Percentiles rank a stretch among this genome's conserved stretches.
phyloP scores from a whole-genome alignment of 2,113 vertebrate species.

The Eidolon helvum region DNA sequence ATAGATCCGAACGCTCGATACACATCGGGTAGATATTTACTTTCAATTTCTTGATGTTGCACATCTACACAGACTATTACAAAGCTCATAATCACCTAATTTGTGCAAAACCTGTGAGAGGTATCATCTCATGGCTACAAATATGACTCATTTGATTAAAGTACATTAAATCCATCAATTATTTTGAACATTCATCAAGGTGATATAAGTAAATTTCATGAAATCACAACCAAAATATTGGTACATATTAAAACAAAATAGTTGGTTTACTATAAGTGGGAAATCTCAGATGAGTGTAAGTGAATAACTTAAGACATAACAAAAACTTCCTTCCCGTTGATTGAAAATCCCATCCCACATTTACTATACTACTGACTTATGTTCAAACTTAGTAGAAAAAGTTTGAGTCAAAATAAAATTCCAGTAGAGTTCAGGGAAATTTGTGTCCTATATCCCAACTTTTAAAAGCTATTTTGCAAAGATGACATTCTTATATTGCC shows the following conservation, averaged over 20 bases:
- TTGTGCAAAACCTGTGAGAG: not conserved
- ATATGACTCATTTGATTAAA: not conserved
- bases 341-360: not conserved
- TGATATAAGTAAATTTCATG: not conserved
- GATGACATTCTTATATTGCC: not conserved
- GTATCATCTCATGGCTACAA: not conserved
- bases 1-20: not conserved
- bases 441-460: not conserved
- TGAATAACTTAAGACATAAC: not conserved
- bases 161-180: not conserved
- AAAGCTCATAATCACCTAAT: not conserved
- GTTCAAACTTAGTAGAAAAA: not conserved
- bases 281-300: not conserved
- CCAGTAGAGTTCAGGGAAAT: not conserved
- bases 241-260: not conserved
- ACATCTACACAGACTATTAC: not conserved
- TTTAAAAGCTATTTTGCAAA: slow-evolving; percentile 17
- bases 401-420: not conserved
- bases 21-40: not conserved
- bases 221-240: not conserved
- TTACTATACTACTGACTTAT: not conserved
- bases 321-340: not conserved
- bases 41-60: not conserved
- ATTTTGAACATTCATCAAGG: not conserved
- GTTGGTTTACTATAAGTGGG: not conserved